These are phyloP conservation scores for Neosilurus hyrtlii DNA, from an alignment of 2,797 vertebrate species.

Conservation along the genomic window DNA sequence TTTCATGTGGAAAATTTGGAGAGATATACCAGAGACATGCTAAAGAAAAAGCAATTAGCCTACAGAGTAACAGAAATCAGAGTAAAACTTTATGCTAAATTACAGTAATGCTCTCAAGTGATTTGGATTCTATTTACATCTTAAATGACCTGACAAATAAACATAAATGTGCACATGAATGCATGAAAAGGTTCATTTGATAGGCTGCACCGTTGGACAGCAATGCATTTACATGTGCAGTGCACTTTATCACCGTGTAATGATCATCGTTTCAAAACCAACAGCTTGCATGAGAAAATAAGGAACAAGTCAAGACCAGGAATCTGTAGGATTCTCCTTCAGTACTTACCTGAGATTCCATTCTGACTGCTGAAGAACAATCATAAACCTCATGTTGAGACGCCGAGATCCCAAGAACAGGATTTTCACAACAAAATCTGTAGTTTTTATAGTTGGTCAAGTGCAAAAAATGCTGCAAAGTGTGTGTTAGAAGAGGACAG, in stretches of 20 bases:
- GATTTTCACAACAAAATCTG: too few relatives aligned
- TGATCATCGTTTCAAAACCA: not conserved
- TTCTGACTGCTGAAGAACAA: conserved; percentile 41
- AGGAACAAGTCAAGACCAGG: not conserved
- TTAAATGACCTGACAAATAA: not conserved
- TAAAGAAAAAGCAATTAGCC: not conserved
- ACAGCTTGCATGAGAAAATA: not conserved
- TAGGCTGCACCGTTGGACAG: not conserved
- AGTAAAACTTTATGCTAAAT: not conserved
- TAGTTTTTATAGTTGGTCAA: too few relatives aligned
- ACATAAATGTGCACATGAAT: too few relatives aligned
- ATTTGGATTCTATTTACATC: not conserved
- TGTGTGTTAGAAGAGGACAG: not conserved
- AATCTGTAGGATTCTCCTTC: not conserved
- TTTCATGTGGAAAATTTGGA: not conserved
- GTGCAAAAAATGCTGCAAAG: not conserved
- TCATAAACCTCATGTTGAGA: conserved; percentile 60
- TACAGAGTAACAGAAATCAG: not conserved
- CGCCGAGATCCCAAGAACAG: conserved; percentile 46
- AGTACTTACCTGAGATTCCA: conserved; percentile 47
- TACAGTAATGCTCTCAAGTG: not conserved
- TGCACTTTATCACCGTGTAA: not conserved
- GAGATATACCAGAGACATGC: not conserved
- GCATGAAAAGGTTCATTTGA: not conserved
- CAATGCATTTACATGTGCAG: not conserved